phyloP scores from a whole-genome alignment of 2,888 invertebrate genomes.

The Papilio protenor region DNA sequence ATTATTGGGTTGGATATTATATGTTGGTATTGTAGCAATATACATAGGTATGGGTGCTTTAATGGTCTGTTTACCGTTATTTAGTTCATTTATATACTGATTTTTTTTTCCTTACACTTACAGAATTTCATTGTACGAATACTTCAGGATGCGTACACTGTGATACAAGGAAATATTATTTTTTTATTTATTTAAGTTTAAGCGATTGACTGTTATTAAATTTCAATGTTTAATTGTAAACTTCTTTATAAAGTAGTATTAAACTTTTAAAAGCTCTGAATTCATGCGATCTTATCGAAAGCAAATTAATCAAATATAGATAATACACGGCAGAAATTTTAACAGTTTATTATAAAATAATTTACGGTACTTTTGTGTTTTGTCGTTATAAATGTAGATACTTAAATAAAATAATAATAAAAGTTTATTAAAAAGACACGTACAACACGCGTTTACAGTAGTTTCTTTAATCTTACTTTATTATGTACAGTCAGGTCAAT shows the following conservation, averaged over 20 bases:
- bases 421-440: constrained; percentile 76
- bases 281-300: not conserved
- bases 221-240: too few species aligned
- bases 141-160: not conserved
- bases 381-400: constrained; percentile 77
- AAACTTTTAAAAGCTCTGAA: not conserved
- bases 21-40: not conserved
- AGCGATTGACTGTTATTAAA: not conserved
- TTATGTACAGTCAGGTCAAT: constrained; percentile 80
- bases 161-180: too few species aligned
- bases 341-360: constrained; percentile 83
- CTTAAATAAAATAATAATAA: constrained; percentile 78
- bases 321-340: constrained; percentile 72
- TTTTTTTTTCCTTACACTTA: not conserved
- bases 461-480: constrained; percentile 82
- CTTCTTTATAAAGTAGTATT: not conserved
- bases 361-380: constrained; percentile 75
- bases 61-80: not conserved
- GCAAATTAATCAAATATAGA: constrained; percentile 53
- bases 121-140: not conserved
- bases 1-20: not conserved
- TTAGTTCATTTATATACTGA: not conserved
- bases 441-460: constrained; percentile 83
- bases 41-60: not conserved
- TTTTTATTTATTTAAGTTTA: not conserved